Conservation (phyloP, 2,113 vertebrate species). For the Agapornis roseicollis region DNA sequence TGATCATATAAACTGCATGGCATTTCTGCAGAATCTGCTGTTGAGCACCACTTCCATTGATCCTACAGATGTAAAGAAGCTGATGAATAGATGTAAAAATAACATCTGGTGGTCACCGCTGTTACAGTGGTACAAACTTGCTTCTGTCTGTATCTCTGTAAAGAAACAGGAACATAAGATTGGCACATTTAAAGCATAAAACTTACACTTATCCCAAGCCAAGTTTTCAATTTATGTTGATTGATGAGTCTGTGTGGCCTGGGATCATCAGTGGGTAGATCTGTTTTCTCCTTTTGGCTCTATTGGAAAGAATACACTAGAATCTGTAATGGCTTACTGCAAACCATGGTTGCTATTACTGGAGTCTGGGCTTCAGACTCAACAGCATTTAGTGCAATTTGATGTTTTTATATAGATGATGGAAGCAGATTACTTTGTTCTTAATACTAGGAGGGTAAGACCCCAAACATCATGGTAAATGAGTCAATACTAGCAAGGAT, state of each 20-base stretch:
- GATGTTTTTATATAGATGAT: neutral
- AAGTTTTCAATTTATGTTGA: neutral
- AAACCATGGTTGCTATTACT: neutral
- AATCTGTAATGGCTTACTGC: neutral
- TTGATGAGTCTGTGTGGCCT: neutral
- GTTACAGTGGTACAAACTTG: neutral
- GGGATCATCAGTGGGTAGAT: neutral
- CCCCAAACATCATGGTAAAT: neutral
- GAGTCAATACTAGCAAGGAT: neutral
- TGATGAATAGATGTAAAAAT: neutral
- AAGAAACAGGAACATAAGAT: neutral
- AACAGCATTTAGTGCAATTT: neutral
- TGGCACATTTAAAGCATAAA: neutral
- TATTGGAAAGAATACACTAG: neutral
- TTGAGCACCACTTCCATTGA: neutral
- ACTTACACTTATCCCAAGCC: neutral
- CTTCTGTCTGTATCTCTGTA: neutral
- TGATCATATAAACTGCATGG: rapidly evolving
- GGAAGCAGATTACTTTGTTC: neutral
- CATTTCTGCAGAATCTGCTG: neutral
- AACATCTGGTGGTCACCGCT: neutral
- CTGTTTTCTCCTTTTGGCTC: neutral
- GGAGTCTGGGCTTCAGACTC: neutral
- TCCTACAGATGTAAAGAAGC: neutral
- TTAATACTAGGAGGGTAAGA: neutral